A percentile compares a stretch with the other conserved stretches of the same genome.
Conservation (phyloP, 2,113 vertebrate species). For the Prietella phreatophila region DNA sequence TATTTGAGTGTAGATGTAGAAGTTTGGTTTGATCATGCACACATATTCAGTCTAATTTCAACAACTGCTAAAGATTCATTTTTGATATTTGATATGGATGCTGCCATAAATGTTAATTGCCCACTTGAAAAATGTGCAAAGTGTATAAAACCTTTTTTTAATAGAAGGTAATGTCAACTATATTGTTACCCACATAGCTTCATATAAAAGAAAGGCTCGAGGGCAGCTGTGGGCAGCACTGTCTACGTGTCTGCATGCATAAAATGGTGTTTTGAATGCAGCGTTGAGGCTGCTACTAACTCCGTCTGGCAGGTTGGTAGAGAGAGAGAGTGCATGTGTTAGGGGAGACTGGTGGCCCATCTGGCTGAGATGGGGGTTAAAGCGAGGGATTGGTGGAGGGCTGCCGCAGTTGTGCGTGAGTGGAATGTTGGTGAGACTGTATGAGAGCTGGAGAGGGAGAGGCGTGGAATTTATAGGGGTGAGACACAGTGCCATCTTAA, state of each 20-base stretch:
- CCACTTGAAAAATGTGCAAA: neutral
- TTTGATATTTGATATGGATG: neutral
- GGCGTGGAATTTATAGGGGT: conserved; percentile 55
- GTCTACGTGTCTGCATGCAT: conserved; percentile 13
- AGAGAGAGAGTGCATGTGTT: conserved; percentile 32
- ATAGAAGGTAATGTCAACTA: neutral
- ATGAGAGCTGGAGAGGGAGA: conserved; percentile 43
- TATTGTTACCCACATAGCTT: neutral
- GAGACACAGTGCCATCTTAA: conserved; percentile 50
- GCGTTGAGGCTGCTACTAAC: conserved; percentile 38
- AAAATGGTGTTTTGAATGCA: neutral
- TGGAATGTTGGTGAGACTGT: conserved; percentile 76
- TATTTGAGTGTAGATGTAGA: neutral
- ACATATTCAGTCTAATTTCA: neutral
- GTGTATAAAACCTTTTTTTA: neutral
- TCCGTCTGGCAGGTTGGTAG: conserved; percentile 62
- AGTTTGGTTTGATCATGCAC: neutral
- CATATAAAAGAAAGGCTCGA: neutral
- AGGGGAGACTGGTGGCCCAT: conserved; percentile 71
- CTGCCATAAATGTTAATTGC: neutral
- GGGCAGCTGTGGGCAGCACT: conserved; percentile 17
- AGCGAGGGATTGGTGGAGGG: conserved; percentile 76
- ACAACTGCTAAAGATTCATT: neutral
- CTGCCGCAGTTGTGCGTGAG: conserved; percentile 91
- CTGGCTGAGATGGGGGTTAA: conserved; percentile 82